These are phyloP conservation scores for Macrostomum lignano DNA, from an alignment of 1,140 invertebrate genomes.

Conservation along the genomic window DNA sequence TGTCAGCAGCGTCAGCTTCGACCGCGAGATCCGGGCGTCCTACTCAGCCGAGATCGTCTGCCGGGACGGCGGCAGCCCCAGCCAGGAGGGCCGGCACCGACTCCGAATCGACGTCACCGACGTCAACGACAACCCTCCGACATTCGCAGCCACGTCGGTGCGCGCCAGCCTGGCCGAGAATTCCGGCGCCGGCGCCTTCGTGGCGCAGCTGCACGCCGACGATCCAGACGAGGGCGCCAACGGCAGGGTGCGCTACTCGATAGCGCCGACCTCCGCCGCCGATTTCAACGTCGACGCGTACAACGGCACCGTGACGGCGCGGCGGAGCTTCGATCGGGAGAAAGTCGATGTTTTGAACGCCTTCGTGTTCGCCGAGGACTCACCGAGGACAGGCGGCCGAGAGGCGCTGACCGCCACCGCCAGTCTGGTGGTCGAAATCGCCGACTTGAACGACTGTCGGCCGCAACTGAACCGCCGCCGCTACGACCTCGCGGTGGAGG, in stretches of 20 bases:
- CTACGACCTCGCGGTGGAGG: background rate
- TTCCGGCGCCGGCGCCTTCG: too few relatives aligned
- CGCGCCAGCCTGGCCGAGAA: too few relatives aligned
- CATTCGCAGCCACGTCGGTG: too few relatives aligned
- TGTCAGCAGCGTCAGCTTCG: conserved; percentile 7
- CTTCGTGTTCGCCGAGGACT: background rate
- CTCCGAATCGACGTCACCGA: background rate
- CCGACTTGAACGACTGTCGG: background rate
- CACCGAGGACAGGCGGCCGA: background rate
- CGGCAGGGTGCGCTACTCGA: background rate
- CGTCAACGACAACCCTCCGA: conserved; percentile 1
- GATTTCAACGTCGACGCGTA: background rate
- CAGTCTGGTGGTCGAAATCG: background rate
- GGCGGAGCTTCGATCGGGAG: background rate
- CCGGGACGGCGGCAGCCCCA: background rate
- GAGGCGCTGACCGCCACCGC: background rate
- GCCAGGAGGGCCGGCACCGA: background rate
- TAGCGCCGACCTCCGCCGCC: background rate
- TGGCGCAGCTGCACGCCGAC: background rate
- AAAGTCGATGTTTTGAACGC: background rate
- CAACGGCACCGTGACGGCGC: background rate
- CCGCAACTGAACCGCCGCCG: background rate
- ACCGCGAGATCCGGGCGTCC: conserved; percentile 4
- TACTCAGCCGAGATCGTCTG: conserved; percentile 1
- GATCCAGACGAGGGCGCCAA: background rate